A percentile compares a stretch with the other conserved stretches of the same genome.
phyloP scores from a whole-genome alignment of 2,888 invertebrate species.

The Heliconius ismenius region DNA sequence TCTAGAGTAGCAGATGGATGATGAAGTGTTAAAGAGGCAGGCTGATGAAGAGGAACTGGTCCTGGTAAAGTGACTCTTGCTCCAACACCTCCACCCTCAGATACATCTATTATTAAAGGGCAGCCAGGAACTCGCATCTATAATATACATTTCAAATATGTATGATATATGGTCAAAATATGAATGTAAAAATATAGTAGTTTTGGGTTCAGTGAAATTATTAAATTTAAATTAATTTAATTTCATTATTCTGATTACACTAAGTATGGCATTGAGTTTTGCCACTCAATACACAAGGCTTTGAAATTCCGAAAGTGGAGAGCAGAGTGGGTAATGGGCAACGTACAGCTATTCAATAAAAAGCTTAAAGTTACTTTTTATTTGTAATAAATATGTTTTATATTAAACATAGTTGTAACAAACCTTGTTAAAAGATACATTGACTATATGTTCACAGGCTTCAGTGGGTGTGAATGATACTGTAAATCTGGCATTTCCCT shows the following conservation, averaged over 20 bases:
- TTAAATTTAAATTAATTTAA: not conserved
- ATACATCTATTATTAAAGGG: slow-evolving; percentile 92
- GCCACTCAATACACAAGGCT: too few relatives aligned
- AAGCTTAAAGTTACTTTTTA: not conserved
- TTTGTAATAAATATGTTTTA: not conserved
- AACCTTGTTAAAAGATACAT: slow-evolving; percentile 98
- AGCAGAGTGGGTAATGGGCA: too few relatives aligned
- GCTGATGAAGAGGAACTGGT: slow-evolving; percentile 86
- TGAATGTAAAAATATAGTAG: not conserved
- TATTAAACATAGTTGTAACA: slow-evolving; percentile 50
- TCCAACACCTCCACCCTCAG: slow-evolving; percentile 81
- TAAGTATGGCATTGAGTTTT: too few relatives aligned
- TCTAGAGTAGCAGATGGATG: slow-evolving; percentile 94
- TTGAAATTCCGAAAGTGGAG: too few relatives aligned
- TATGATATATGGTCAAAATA: not conserved
- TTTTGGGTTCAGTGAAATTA: not conserved
- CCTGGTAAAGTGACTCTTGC: slow-evolving; percentile 88
- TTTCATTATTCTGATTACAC: too few relatives aligned
- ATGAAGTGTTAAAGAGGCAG: slow-evolving; percentile 87
- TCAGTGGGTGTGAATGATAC: slow-evolving; percentile 98
- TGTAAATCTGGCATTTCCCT: slow-evolving; percentile 88
- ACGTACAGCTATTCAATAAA: not conserved
- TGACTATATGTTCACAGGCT: slow-evolving; percentile 96
- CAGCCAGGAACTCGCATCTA: slow-evolving; percentile 90
- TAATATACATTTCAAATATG: slow-evolving; percentile 8